A percentile compares a stretch with the other conserved stretches of the same genome.
Evolutionary conservation across 2,797 vertebrate genomes (phyloP).

Genomic region (Myripristis murdjan): DNA sequence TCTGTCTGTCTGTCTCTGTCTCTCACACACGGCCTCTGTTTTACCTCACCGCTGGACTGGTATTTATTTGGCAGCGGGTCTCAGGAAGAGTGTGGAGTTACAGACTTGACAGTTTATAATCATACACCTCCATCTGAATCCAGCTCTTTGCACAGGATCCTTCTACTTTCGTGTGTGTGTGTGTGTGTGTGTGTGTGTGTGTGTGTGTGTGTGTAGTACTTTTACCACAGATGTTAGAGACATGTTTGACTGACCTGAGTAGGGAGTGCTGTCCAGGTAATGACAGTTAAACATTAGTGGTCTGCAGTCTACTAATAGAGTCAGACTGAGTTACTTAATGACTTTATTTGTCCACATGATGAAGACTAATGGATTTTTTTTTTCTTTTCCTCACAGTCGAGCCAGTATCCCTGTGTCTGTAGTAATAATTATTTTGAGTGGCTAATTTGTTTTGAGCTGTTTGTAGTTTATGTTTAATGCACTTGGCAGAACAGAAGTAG

Average conservation of each 20-base stretch:
- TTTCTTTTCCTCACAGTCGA: not conserved
- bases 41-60: slow-evolving; percentile 28
- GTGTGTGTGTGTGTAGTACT: slow-evolving; percentile 9
- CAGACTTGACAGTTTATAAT: slow-evolving; percentile 12
- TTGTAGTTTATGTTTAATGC: too few species aligned
- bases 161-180: not conserved
- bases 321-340: not conserved
- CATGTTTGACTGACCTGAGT: not conserved
- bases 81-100: slow-evolving; percentile 28
- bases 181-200: not conserved
- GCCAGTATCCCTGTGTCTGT: not conserved
- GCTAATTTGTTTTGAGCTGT: too few species aligned
- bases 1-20: not conserved
- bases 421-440: not conserved
- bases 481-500: too few species aligned
- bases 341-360: not conserved
- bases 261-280: not conserved
- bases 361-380: not conserved
- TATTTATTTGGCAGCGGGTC: slow-evolving; percentile 38
- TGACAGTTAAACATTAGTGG: not conserved
- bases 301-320: not conserved
- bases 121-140: slow-evolving; percentile 31
- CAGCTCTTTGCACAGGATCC: slow-evolving; percentile 1
- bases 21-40: slow-evolving; percentile 2
- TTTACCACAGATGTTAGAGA: slow-evolving; percentile 9